phyloP scores from a whole-genome alignment of 2,113 vertebrate genomes.

The Pomatostomus ruficeps region DNA sequence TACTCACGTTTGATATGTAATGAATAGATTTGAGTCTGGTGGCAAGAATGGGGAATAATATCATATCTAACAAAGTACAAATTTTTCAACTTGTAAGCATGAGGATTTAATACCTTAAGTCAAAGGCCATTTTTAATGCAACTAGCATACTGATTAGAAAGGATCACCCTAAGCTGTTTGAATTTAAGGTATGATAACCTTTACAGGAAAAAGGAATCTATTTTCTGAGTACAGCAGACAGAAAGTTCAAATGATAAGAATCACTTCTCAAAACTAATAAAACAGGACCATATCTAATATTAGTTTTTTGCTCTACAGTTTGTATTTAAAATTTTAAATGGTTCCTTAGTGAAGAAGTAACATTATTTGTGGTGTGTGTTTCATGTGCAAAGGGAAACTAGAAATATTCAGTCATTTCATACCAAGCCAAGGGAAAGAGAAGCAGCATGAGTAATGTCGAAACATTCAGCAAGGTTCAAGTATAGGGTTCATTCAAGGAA shows the following conservation, averaged over 20 bases:
- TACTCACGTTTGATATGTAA: neutral
- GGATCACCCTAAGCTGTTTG: neutral
- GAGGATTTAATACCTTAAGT: neutral
- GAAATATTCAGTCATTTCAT: neutral
- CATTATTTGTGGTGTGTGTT: neutral
- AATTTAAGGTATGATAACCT: constrained; percentile 2
- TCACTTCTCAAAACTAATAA: constrained; percentile 22
- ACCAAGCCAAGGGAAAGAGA: neutral
- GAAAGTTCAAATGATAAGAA: neutral
- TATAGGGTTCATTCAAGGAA: neutral
- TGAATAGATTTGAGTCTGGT: neutral
- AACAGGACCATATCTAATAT: neutral
- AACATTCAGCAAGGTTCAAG: neutral
- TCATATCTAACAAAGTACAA: neutral
- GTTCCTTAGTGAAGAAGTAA: neutral
- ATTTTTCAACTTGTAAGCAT: neutral
- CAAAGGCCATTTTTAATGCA: neutral
- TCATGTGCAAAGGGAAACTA: neutral
- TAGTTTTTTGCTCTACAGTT: neutral
- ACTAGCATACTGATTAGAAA: neutral
- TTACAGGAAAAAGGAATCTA: neutral
- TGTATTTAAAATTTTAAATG: neutral
- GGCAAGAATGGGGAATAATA: neutral
- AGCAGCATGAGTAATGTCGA: neutral
- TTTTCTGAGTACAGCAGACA: neutral